Evolutionary conservation across 1,140 invertebrate species (phyloP), one percentile per base, ranked within the genome.

Genomic region (Neotoxoptera formosana): DNA sequence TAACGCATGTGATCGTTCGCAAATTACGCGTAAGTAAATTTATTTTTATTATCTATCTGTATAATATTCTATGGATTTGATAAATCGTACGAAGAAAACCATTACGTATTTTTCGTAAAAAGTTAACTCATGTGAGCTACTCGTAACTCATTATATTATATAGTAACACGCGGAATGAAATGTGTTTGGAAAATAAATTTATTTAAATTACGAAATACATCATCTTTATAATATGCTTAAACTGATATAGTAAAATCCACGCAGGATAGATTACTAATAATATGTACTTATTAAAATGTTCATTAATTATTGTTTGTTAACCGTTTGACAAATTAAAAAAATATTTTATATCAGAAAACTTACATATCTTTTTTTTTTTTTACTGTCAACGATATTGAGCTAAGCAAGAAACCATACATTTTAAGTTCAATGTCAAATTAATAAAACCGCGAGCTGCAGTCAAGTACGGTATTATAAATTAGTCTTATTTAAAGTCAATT

Each of bases 361-460:
- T 36, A 21, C 17, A 9, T 7, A 3, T 36, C 20, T 41, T 84
- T 45, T 81, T 76, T 81, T 76, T 4, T 81, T 45, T 41, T 25
- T 9, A 25, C 4, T 45, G 4, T 41, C 41, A 30, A 84, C 30
- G 45, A 41, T 41, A 41, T 84, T 9, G 83, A 25, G 21, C 21
- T 8, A 30, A 30, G 47, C 47, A 88, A 47, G 90, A 91, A 91
- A 76, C 90, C 76, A 51, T 76, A 91, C 9, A 48, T 34, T 34
- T 76, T 91, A 20, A 34, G 67, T 91, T 91, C 90, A 91, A 91
- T 91, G 90, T 91, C 90, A 83, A 91, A 91, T 83, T 83, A 91
- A 91, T 91, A 83, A 83, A 83, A 91, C 7, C n/a, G 41, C 6
- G 11, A 81, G 45, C 23, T 25, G 67, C 30, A 45, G 67, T 91